Percentiles rank a stretch among this genome's conserved stretches.
These are phyloP conservation scores for Eupithecia pulchellata DNA, from an alignment of 2,888 invertebrate genomes.

Conservation along the genomic window DNA sequence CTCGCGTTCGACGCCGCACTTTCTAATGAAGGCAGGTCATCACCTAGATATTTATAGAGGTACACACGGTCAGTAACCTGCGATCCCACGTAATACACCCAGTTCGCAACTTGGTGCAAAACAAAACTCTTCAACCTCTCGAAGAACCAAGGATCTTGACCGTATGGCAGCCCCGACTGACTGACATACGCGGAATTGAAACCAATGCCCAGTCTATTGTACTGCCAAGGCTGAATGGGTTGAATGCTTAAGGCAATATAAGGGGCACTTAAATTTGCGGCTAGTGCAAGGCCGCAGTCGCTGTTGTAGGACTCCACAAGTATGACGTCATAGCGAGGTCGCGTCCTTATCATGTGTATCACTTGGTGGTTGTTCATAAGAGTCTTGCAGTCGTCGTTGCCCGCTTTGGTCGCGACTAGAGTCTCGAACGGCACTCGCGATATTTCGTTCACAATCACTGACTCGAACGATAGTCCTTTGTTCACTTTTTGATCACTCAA, in stretches of 20 bases:
- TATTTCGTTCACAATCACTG: slow-evolving; percentile 78
- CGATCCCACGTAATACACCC: slow-evolving; percentile 79
- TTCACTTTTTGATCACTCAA: slow-evolving; percentile 73
- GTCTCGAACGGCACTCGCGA: slow-evolving; percentile 80
- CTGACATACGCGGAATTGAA: slow-evolving; percentile 83
- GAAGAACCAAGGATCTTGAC: slow-evolving; percentile 77
- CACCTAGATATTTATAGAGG: slow-evolving; percentile 80
- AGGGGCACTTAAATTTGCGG: slow-evolving; percentile 88
- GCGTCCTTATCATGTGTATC: slow-evolving; percentile 79
- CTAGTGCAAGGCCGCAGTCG: slow-evolving; percentile 89
- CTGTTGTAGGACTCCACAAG: slow-evolving; percentile 90
- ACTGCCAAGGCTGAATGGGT: slow-evolving; percentile 83
- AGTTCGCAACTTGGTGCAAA: slow-evolving; percentile 73
- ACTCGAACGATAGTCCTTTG: slow-evolving; percentile 78
- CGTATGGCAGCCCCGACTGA: slow-evolving; percentile 72
- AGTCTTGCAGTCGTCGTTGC: slow-evolving; percentile 80
- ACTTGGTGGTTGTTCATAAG: slow-evolving; percentile 82
- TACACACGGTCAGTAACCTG: slow-evolving; percentile 77
- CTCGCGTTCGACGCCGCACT: slow-evolving; percentile 85
- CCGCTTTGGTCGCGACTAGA: slow-evolving; percentile 76
- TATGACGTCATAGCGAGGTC: slow-evolving; percentile 88
- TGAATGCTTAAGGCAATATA: slow-evolving; percentile 86
- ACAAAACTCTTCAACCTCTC: slow-evolving; percentile 75
- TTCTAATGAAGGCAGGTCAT: slow-evolving; percentile 82
- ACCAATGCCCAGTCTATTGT: slow-evolving; percentile 77